A percentile compares a stretch with the other conserved stretches of the same genome.
Evolutionary conservation across 2,113 vertebrate species (phyloP).

Genomic region (Vulpes ferrilata): DNA sequence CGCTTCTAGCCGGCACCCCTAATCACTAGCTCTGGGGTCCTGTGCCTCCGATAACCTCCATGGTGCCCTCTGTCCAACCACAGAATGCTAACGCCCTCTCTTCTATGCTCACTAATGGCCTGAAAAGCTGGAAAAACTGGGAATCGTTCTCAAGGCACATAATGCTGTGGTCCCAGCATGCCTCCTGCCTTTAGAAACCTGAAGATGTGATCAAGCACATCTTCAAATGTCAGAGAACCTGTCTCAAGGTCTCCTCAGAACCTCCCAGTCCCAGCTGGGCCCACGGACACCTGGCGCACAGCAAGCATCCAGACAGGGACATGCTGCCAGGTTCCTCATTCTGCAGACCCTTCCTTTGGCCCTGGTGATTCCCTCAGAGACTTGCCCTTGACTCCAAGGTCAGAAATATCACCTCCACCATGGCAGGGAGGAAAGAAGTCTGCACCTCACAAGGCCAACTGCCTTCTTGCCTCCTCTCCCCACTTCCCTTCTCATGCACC

Average conservation of each 20-base stretch:
- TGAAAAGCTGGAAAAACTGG: not conserved
- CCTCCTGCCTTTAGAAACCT: not conserved
- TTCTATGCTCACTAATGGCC: not conserved
- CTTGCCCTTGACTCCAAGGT: not conserved
- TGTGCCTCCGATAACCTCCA: no score
- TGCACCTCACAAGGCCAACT: not conserved
- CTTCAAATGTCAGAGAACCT: not conserved
- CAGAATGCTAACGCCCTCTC: not conserved
- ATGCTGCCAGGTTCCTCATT: not conserved
- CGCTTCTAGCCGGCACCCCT: fast-evolving
- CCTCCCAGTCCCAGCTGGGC: fast-evolving
- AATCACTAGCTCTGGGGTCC: fast-evolving
- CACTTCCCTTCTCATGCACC: not conserved
- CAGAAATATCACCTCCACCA: not conserved
- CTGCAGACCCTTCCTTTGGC: fast-evolving
- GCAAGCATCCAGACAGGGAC: not conserved
- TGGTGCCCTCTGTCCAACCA: fast-evolving
- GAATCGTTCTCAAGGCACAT: not conserved
- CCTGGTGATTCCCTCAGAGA: not conserved
- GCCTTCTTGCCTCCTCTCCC: fast-evolving
- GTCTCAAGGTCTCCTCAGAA: not conserved
- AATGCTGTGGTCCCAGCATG: no score
- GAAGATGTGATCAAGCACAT: not conserved
- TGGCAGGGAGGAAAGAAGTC: not conserved
- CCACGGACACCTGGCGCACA: not conserved